A percentile compares a stretch with the other conserved stretches of the same genome.
Conservation (phyloP, 2,888 invertebrate genomes). For the Leptopilina myrica region DNA sequence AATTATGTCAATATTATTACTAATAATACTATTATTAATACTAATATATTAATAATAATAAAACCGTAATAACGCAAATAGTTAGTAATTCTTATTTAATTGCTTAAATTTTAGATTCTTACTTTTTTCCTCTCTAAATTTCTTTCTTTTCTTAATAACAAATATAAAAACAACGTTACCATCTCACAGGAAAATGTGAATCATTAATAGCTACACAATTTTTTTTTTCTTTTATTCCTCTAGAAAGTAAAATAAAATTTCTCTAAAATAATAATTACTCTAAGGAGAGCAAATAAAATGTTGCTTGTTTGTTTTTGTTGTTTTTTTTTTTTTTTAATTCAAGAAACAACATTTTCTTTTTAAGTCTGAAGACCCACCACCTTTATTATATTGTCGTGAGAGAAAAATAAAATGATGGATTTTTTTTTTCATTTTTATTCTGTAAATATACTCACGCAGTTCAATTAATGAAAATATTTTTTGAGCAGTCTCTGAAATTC, state of each 20-base stretch:
- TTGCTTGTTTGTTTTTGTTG: background rate
- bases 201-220: background rate
- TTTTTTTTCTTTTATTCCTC: background rate
- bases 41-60: background rate
- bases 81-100: background rate
- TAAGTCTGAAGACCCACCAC: constrained; percentile 17
- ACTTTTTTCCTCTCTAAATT: too few species aligned
- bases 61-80: background rate
- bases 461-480: background rate
- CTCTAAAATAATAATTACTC: constrained; percentile 7
- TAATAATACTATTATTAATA: background rate
- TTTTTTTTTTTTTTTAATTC: background rate
- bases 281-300: constrained; percentile 1
- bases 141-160: too few species aligned
- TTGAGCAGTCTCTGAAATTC: constrained; percentile 24
- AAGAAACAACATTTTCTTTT: constrained; percentile 8
- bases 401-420: background rate
- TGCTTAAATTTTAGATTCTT: too few species aligned
- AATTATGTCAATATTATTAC: background rate
- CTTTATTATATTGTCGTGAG: background rate
- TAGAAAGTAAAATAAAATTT: constrained; percentile 7
- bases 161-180: background rate
- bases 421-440: background rate
- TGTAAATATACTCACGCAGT: background rate
- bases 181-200: constrained; percentile 10